phyloP scores from a whole-genome alignment of 2,113 vertebrate species.

The Triplophysa dalaica region DNA sequence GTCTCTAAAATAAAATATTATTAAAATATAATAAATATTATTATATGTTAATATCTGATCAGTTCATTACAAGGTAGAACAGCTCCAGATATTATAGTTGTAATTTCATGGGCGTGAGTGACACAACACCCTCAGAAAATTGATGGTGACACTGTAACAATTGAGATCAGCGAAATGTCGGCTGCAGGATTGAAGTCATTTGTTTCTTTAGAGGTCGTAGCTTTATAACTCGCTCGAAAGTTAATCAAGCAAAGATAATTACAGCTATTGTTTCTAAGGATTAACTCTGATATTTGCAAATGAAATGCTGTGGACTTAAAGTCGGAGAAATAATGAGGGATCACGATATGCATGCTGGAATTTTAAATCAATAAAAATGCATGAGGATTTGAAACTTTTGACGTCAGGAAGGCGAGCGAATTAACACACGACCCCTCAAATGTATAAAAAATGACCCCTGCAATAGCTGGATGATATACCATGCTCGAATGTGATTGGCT shows the following conservation, averaged over 20 bases:
- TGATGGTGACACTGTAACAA: conserved; percentile 15
- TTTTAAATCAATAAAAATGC: not conserved
- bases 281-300: conserved; percentile 22
- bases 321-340: conserved; percentile 6
- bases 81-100: conserved; percentile 51
- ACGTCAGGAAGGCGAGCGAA: too few relatives aligned
- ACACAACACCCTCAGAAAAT: not conserved
- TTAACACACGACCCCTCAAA: too few relatives aligned
- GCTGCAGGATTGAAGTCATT: not conserved
- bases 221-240: not conserved
- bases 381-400: not conserved
- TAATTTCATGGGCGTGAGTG: conserved; percentile 48
- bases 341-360: not conserved
- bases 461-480: not conserved
- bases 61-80: conserved; percentile 24
- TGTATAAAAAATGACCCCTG: not conserved
- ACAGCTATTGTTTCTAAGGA: conserved; percentile 5
- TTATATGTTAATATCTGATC: conserved; percentile 42
- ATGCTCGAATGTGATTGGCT: not conserved
- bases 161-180: conserved; percentile 4
- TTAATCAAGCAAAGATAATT: conserved; percentile 25
- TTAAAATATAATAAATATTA: too few relatives aligned
- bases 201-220: conserved; percentile 14
- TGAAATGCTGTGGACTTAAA: not conserved
- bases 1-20: too few relatives aligned